Evolutionary conservation across 2,888 invertebrate genomes (phyloP).

Genomic region (Pecten maximus): DNA sequence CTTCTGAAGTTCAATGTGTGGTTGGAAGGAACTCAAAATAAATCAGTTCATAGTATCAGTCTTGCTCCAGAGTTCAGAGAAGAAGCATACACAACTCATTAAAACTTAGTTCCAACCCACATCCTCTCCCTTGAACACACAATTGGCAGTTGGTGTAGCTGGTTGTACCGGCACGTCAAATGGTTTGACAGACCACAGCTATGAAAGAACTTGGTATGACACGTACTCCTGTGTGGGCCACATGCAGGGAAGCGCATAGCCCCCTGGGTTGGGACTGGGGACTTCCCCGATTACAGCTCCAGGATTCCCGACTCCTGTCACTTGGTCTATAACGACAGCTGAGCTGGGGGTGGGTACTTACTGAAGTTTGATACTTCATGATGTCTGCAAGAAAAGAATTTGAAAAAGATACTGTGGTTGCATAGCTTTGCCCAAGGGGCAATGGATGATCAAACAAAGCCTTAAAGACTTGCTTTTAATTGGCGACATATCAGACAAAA

Average conservation of each 20-base stretch:
- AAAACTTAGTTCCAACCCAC: not conserved
- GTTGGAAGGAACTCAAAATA: constrained; percentile 22
- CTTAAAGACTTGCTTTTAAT: too few relatives aligned
- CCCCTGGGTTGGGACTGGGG: constrained; percentile 33
- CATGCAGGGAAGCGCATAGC: constrained; percentile 24
- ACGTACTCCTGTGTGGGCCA: not conserved
- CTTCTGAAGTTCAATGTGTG: not conserved
- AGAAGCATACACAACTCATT: constrained; percentile 6
- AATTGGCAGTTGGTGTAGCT: constrained; percentile 4
- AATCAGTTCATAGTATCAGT: not conserved
- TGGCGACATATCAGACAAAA: too few relatives aligned
- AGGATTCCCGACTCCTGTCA: not conserved
- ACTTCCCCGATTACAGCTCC: not conserved
- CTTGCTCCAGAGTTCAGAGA: not conserved
- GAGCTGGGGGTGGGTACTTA: constrained; percentile 65
- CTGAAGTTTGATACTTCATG: constrained; percentile 68
- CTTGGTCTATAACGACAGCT: constrained; percentile 54
- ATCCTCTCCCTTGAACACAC: constrained; percentile 24
- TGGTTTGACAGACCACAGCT: constrained; percentile 1
- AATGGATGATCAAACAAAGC: too few relatives aligned
- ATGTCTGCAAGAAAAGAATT: constrained; percentile 66
- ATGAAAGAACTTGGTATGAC: constrained; percentile 31
- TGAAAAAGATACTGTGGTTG: too few relatives aligned
- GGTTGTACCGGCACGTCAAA: constrained; percentile 15
- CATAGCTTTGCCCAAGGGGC: too few relatives aligned